Conservation (phyloP, 2,888 invertebrate genomes). For the Eilema griseolum region DNA sequence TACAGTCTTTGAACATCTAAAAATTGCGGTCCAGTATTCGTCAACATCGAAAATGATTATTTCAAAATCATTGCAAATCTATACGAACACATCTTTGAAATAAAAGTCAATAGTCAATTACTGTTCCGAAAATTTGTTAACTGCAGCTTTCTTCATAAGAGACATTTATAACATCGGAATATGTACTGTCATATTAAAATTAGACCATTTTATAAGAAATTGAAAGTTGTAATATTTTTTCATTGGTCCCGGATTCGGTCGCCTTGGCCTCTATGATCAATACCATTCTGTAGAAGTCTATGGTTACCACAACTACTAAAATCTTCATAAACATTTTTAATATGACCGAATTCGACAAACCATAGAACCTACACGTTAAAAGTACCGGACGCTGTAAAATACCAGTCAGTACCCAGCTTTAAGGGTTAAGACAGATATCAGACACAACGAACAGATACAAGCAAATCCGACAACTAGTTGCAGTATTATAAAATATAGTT, state of each 20-base stretch:
- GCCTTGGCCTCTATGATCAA: neutral
- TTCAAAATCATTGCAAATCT: neutral
- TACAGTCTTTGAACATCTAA: neutral
- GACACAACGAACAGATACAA: constrained; percentile 9
- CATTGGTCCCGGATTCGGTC: neutral
- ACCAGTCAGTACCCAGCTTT: neutral
- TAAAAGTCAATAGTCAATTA: neutral
- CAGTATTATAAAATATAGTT: constrained; percentile 48
- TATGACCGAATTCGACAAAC: neutral
- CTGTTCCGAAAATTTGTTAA: neutral
- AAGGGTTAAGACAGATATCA: neutral
- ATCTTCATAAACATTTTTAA: neutral
- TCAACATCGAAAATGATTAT: neutral
- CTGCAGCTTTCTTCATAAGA: too few species aligned
- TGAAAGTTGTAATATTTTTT: neutral
- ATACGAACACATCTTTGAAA: neutral
- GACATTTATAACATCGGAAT: neutral
- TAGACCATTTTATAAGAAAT: neutral
- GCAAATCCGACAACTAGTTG: constrained; percentile 7
- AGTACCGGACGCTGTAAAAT: neutral
- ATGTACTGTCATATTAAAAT: neutral
- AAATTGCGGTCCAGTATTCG: neutral
- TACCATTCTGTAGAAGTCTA: neutral
- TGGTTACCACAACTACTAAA: neutral
- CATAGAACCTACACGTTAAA: neutral